Base-by-base conservation (phyloP, 2,888 invertebrate genomes). In the Mamestra brassicae region DNA sequence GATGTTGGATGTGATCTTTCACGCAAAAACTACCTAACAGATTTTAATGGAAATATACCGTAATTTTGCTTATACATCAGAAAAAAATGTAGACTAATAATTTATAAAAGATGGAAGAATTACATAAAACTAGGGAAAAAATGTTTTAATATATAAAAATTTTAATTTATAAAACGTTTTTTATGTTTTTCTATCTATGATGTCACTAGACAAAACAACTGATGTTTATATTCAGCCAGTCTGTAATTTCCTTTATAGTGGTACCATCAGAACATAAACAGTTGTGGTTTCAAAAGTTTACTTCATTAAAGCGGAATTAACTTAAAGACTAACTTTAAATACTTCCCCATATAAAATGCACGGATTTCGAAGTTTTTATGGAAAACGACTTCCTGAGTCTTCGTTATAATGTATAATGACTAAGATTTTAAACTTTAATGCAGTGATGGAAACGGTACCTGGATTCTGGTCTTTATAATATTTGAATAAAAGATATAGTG, bases 321-420 rank as follows among this genome's bases (percentile, higher is more conserved):
- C 66, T 70, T 64, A 50, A 80, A 84, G n/a, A 74, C 74, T 50
- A 84, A 74, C 61, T 84, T 75, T 55, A 58, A 69, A 70, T 81
- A 81, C 60, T 81, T 72, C 6, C 13, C 26, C 71, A 63, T 58
- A 71, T 71, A 81, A 84, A 80, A 85, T 66, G 66, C 63, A 55
- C 52, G 42, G 62, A 67, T 61, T 71, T 65, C 26, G 50, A 81
- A 84, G 85, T 78, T 78, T 82, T 83, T 74, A 83, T 72, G 71
- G 47, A 73, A 73, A 74, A 61, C 52, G 60, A 67, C 71, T 72
- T 73, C 74, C 54, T n/a, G 38, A 64, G 42, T 69, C 45, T 58
- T 78, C 74, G 42, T 76, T 72, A 65, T 83, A 71, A 70, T 84
- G 81, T 75, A 80, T 74, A 83, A 84, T 67, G 57, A 57, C 71